Evolutionary conservation across 2,113 vertebrate species (phyloP).

Genomic region (Melanotaenia duboulayi): DNA sequence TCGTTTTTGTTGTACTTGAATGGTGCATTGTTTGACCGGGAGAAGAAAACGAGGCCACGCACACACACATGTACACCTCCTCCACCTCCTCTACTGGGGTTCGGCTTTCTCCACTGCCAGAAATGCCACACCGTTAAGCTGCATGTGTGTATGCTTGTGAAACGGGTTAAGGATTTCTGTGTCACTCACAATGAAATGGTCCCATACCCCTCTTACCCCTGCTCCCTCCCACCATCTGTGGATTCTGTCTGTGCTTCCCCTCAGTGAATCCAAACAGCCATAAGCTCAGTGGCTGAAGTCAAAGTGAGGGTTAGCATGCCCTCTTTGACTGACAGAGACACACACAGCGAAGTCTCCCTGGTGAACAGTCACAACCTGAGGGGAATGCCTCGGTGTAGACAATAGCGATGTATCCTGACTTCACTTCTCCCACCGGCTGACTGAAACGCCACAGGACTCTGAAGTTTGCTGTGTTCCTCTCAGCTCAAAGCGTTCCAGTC

Average conservation of each 20-base stretch:
- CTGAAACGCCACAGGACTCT: constrained; percentile 31
- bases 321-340: constrained; percentile 41
- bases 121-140: not conserved
- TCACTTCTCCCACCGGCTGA: constrained; percentile 60
- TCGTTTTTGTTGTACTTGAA: constrained; percentile 68
- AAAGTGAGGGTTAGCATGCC: constrained; percentile 52
- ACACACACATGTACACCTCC: constrained; percentile 25
- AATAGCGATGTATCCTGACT: constrained; percentile 70
- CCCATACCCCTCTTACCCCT: not conserved
- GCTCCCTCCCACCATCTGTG: constrained; percentile 35
- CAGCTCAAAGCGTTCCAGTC: constrained; percentile 1
- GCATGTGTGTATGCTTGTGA: constrained; percentile 1
- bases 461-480: constrained; percentile 18
- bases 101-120: constrained; percentile 50
- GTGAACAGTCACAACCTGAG: constrained; percentile 65
- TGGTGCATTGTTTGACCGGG: constrained; percentile 68
- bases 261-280: constrained; percentile 64
- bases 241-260: constrained; percentile 55
- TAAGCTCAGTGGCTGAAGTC: constrained; percentile 54
- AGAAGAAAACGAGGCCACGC: constrained; percentile 51
- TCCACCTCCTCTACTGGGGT: constrained; percentile 24
- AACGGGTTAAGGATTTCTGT: constrained; percentile 34
- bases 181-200: constrained; percentile 20
- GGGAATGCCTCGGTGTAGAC: constrained; percentile 79
- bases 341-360: constrained; percentile 70